phyloP scores from a whole-genome alignment of 2,113 vertebrate species.

The Prietella phreatophila region DNA sequence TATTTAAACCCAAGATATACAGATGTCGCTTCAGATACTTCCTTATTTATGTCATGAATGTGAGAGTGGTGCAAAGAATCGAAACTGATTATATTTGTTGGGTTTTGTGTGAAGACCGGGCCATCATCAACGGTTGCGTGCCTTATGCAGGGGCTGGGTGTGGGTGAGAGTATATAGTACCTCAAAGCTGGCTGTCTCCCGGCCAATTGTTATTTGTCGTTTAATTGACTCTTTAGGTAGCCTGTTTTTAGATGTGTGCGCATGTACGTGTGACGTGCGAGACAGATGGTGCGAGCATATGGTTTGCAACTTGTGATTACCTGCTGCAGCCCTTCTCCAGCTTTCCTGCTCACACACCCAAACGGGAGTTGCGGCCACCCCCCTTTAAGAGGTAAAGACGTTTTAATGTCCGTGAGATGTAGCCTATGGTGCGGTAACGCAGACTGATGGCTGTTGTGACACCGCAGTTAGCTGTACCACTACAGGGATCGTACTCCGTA shows the following conservation, averaged over 20 bases:
- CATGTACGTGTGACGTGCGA: slow-evolving; percentile 33
- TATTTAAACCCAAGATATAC: background rate
- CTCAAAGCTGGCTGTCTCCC: slow-evolving; percentile 29
- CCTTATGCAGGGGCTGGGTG: background rate
- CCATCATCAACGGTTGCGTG: background rate
- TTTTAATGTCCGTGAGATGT: slow-evolving; percentile 54
- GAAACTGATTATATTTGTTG: background rate
- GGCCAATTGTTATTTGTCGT: slow-evolving; percentile 53
- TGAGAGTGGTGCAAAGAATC: background rate
- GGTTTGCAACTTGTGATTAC: slow-evolving; percentile 66
- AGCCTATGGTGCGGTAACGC: slow-evolving; percentile 47
- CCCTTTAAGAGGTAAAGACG: slow-evolving; percentile 59
- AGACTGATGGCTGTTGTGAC: slow-evolving; percentile 48
- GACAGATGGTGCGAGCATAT: slow-evolving; percentile 75
- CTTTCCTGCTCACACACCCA: slow-evolving; percentile 55
- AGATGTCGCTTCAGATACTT: background rate
- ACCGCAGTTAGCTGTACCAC: slow-evolving; percentile 22
- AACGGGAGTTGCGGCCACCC: slow-evolving; percentile 45
- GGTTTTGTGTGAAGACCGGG: background rate
- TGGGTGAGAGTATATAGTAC: background rate
- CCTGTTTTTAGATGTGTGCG: slow-evolving; percentile 42
- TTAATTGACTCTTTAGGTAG: slow-evolving; percentile 48
- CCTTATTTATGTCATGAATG: background rate
- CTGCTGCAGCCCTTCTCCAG: slow-evolving; percentile 58
- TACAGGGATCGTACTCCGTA: background rate